These are phyloP conservation scores for Aleadryas rufinucha DNA, from an alignment of 2,113 vertebrate genomes.

Conservation along the genomic window DNA sequence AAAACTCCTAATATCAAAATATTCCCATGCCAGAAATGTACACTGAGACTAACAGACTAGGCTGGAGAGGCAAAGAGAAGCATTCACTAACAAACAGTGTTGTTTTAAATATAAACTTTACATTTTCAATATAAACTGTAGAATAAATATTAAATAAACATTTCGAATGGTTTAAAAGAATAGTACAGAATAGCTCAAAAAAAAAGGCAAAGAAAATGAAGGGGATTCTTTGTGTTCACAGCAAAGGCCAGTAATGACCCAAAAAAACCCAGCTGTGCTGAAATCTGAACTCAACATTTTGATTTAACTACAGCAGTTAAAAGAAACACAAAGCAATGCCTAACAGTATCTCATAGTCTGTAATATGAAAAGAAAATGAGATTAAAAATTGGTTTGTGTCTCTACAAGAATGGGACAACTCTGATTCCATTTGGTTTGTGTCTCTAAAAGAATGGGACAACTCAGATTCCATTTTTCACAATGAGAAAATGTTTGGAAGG, in stretches of 20 bases:
- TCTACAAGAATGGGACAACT: neutral
- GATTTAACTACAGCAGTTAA: constrained; percentile 27
- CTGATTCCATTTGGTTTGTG: neutral
- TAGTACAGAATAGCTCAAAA: neutral
- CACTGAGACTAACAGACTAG: constrained; percentile 45
- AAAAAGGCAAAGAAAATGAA: constrained; percentile 15
- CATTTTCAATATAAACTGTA: constrained; percentile 50
- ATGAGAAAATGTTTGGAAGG: constrained; percentile 4
- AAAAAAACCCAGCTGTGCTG: constrained; percentile 29
- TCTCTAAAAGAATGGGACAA: neutral
- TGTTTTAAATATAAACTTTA: constrained; percentile 53
- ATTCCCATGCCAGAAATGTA: constrained; percentile 59
- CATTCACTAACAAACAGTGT: constrained; percentile 32
- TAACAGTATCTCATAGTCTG: neutral
- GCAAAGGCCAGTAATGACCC: constrained; percentile 21
- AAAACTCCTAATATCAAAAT: constrained; percentile 60
- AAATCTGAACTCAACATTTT: constrained; percentile 26
- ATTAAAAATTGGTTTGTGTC: neutral
- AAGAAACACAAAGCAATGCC: constrained; percentile 4
- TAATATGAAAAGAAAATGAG: constrained; percentile 6
- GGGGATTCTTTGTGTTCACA: constrained; percentile 14
- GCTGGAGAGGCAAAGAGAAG: constrained; percentile 48
- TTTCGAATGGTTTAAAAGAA: constrained; percentile 26
- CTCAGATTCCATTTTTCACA: neutral
- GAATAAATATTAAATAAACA: constrained; percentile 59